These are phyloP conservation scores for Pangasius djambal DNA, from an alignment of 2,797 vertebrate genomes.

Conservation along the genomic window DNA sequence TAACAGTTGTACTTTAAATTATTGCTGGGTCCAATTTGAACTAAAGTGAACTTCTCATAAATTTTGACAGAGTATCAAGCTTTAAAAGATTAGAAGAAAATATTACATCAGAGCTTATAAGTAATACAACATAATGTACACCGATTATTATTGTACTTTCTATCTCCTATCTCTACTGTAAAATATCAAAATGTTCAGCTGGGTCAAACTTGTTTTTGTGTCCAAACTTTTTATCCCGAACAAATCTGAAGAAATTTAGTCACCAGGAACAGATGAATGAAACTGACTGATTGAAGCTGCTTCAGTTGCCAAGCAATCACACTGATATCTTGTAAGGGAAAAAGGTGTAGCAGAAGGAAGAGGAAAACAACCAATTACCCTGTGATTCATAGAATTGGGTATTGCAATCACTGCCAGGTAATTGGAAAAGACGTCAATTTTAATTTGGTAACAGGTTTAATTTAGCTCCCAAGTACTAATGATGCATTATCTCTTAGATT, in stretches of 20 bases:
- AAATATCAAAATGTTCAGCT: conserved; percentile 60
- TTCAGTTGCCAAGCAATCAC: conserved; percentile 67
- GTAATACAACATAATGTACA: not conserved
- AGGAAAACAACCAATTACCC: conserved; percentile 19
- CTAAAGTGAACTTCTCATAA: not conserved
- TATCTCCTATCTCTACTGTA: conserved; percentile 33
- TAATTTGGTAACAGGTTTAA: conserved; percentile 33
- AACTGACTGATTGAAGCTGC: conserved; percentile 57
- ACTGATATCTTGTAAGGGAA: conserved; percentile 55
- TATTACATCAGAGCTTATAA: not conserved
- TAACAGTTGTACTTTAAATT: conserved; percentile 28
- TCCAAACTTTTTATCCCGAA: conserved; percentile 62
- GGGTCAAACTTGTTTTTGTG: conserved; percentile 70
- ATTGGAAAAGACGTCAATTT: conserved; percentile 33
- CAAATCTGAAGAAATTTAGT: conserved; percentile 70
- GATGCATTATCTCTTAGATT: conserved; percentile 14
- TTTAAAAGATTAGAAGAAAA: conserved; percentile 8
- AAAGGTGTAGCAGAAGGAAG: conserved; percentile 50
- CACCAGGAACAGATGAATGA: conserved; percentile 70
- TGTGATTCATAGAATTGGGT: conserved; percentile 10
- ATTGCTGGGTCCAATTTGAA: not conserved
- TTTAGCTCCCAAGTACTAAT: conserved; percentile 23
- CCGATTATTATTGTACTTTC: not conserved
- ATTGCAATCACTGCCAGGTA: not conserved
- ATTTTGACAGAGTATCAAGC: not conserved